Conservation (phyloP, 2,113 vertebrate genomes). For the Carassius gibelio region DNA sequence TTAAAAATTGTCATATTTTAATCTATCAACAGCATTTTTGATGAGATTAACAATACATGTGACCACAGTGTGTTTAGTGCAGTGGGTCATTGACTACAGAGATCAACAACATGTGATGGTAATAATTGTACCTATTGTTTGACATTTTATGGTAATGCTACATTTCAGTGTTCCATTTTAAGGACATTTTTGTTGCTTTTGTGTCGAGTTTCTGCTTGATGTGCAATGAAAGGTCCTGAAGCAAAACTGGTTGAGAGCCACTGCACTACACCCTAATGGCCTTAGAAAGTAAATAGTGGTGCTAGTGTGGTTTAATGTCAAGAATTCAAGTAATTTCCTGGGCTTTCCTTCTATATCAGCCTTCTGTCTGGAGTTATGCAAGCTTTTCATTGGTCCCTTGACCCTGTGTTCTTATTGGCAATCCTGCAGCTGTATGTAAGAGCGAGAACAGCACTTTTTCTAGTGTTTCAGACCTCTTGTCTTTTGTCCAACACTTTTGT, state of each 20-base stretch:
- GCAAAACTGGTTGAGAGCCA: not conserved
- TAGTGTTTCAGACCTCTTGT: not conserved
- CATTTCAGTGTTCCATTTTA: not conserved
- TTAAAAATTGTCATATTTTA: not conserved
- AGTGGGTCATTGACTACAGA: not conserved
- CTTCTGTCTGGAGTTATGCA: conserved; percentile 26
- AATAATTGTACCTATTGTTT: not conserved
- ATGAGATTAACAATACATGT: not conserved
- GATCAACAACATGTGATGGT: not conserved
- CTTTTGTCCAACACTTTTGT: conserved; percentile 10
- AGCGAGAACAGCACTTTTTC: not conserved
- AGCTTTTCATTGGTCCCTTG: conserved; percentile 27
- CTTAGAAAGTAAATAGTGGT: conserved; percentile 14
- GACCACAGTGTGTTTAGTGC: not conserved
- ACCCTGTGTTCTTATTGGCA: conserved; percentile 16
- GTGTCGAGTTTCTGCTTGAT: not conserved
- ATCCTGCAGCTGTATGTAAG: conserved; percentile 1
- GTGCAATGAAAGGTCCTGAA: conserved; percentile 7
- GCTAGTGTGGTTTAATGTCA: conserved; percentile 39
- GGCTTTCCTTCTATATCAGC: conserved; percentile 18
- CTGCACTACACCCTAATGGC: conserved; percentile 1
- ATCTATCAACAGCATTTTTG: not conserved
- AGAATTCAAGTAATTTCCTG: conserved; percentile 45
- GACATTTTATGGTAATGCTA: not conserved
- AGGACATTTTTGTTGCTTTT: conserved; percentile 8